Evolutionary conservation across 2,888 invertebrate genomes (phyloP).

Genomic region (Nomada ferruginata): DNA sequence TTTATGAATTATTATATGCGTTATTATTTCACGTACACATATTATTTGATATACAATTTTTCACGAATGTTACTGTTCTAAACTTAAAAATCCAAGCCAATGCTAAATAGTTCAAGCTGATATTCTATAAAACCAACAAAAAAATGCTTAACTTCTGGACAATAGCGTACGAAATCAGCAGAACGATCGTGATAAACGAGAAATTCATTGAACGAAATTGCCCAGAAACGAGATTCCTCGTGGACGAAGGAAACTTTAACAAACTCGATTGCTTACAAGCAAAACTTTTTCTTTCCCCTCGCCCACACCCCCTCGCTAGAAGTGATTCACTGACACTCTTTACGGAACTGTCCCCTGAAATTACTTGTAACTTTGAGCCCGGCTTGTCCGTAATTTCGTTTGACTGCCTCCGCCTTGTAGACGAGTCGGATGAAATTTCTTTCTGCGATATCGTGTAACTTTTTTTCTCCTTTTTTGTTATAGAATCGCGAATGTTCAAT

Average conservation of each 20-base stretch:
- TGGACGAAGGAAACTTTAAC: background rate
- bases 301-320: background rate
- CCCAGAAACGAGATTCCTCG: background rate
- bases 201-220: slow-evolving; percentile 4
- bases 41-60: too few species aligned
- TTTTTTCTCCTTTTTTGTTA: background rate
- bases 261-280: slow-evolving; percentile 17
- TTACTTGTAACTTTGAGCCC: slow-evolving; percentile 17
- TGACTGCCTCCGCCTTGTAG: background rate
- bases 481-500: background rate
- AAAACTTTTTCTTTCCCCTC: slow-evolving; percentile 5
- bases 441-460: slow-evolving; percentile 13
- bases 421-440: background rate
- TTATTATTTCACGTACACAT: too few species aligned
- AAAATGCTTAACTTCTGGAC: too few species aligned
- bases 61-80: too few species aligned
- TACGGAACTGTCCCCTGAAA: slow-evolving; percentile 18
- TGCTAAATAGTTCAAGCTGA: too few species aligned
- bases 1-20: too few species aligned
- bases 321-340: slow-evolving; percentile 22
- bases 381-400: slow-evolving; percentile 20
- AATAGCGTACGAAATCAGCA: background rate
- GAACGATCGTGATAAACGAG: slow-evolving; percentile 4
- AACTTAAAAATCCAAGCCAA: too few species aligned
- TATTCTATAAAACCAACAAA: too few species aligned